Evolutionary conservation across 2,888 invertebrate species (phyloP).

Genomic region (Brachycybe producta): DNA sequence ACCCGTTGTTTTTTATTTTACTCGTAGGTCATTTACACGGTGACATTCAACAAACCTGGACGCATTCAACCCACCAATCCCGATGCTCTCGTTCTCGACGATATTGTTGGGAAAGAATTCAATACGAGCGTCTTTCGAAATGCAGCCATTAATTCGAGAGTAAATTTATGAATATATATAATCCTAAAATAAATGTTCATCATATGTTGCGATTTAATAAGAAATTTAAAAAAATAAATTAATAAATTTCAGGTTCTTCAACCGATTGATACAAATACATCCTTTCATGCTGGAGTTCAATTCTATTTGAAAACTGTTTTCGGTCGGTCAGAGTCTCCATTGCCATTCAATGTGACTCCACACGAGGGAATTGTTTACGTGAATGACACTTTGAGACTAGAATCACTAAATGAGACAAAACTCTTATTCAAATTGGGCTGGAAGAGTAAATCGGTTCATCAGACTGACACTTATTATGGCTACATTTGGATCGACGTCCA

Average conservation of each 20-base stretch:
- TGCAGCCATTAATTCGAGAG: slow-evolving; percentile 7
- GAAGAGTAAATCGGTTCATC: too few relatives aligned
- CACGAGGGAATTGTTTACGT: slow-evolving; percentile 13
- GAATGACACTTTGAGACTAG: slow-evolving; percentile 9
- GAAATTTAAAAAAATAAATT: background rate
- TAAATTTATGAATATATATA: too few relatives aligned
- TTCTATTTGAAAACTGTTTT: slow-evolving; percentile 11
- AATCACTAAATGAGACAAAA: background rate
- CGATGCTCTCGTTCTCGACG: background rate
- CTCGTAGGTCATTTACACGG: too few relatives aligned
- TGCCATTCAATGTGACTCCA: slow-evolving; percentile 15
- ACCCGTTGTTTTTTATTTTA: too few relatives aligned
- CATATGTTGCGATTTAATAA: background rate
- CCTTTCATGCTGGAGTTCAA: background rate
- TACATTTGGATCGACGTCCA: background rate
- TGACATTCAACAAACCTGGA: too few relatives aligned
- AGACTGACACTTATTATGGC: too few relatives aligned
- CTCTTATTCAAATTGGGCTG: background rate
- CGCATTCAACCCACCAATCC: too few relatives aligned
- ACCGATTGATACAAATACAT: background rate
- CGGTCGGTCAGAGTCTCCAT: background rate
- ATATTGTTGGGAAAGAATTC: slow-evolving; percentile 6
- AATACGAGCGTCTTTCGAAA: background rate
- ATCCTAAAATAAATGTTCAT: too few relatives aligned
- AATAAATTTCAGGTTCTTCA: slow-evolving; percentile 8